Evolutionary conservation across 2,888 invertebrate species (phyloP), one percentile per base, ranked within the genome.

Genomic region (Altica lythri): DNA sequence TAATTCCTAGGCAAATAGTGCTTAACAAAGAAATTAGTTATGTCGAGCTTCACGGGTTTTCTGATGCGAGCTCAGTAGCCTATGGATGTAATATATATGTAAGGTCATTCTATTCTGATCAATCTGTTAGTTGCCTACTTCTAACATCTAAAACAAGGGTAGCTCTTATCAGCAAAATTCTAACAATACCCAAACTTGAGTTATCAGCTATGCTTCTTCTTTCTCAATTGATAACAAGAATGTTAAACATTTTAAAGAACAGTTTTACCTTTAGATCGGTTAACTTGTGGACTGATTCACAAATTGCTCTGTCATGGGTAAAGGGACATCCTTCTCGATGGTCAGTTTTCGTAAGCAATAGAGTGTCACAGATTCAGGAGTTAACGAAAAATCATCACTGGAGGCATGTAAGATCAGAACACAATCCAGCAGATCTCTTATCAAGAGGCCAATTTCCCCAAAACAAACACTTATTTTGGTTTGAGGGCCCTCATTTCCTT

Each of bases 251-350:
- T 40, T 55, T 27, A 30, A 4, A 29, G 18, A 30, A 22, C 9
- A 18, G n/a, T 4, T 17, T 52, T 12, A 5, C 6, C 1, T 8
- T 45, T 17, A 22, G 46, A 9, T 22, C 19, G 10, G 46, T 55
- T 3, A 42, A 57, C 34, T 40, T 59, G 10, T 60, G 58, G 57
- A 55, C 46, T 4, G 59, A 61, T 37, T 59, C 59, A 6, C 25
- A 59, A 48, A 54, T 61, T 3, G 52, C 44, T 2, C 35, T 61
- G 5, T 29, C 25, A 34, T 61, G 61, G 61, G 10, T 50, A 5
- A 49, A 47, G 3, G 12, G 40, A 1, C 42, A 51, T 40, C 6
- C 51, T 1, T 48, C 44, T 27, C 12, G 54, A 19, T 61, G 59
- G 59, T 13, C 44, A n/a, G 19, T 25, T 59, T 59, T 47, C 10